Evolutionary conservation across 2,113 vertebrate genomes (phyloP).

Genomic region (Lipotes vexillifer): DNA sequence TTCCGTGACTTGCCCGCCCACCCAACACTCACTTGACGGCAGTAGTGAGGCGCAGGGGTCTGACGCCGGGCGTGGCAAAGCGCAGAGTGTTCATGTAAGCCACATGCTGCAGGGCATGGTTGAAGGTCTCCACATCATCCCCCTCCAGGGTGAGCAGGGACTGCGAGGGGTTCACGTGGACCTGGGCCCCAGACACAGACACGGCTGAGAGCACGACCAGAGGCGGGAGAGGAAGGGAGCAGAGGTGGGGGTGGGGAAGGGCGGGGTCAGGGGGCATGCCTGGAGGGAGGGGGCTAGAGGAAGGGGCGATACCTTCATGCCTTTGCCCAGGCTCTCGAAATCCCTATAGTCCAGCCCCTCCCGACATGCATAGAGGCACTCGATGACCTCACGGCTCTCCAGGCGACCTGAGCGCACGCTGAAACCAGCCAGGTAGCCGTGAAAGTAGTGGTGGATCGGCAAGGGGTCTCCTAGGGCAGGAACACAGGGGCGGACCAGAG

Average conservation of each 20-base stretch:
- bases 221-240: neutral
- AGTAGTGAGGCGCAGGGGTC: conserved; percentile 94
- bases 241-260: neutral
- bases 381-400: conserved; percentile 97
- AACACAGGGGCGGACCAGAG: conserved; percentile 77
- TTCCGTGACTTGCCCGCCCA: neutral
- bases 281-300: conserved; percentile 16
- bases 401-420: conserved; percentile 95
- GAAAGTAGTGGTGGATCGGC: conserved; percentile 92
- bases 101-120: conserved; percentile 96
- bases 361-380: conserved; percentile 98
- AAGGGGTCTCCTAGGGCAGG: conserved; percentile 83
- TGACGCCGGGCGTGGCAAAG: conserved; percentile 95
- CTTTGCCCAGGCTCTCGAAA: conserved; percentile 97
- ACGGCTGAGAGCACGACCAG: conserved; percentile 51
- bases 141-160: conserved; percentile 95
- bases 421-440: conserved; percentile 96
- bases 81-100: conserved; percentile 97
- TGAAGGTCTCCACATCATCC: conserved; percentile 97
- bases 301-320: conserved; percentile 93
- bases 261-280: neutral
- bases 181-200: conserved; percentile 83
- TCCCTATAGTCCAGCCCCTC: conserved; percentile 98
- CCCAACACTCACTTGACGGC: conserved; percentile 82
- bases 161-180: conserved; percentile 98